A percentile compares a stretch with the other conserved stretches of the same genome.
phyloP scores from a whole-genome alignment of 2,797 vertebrate genomes.

The Euthynnus affinis region DNA sequence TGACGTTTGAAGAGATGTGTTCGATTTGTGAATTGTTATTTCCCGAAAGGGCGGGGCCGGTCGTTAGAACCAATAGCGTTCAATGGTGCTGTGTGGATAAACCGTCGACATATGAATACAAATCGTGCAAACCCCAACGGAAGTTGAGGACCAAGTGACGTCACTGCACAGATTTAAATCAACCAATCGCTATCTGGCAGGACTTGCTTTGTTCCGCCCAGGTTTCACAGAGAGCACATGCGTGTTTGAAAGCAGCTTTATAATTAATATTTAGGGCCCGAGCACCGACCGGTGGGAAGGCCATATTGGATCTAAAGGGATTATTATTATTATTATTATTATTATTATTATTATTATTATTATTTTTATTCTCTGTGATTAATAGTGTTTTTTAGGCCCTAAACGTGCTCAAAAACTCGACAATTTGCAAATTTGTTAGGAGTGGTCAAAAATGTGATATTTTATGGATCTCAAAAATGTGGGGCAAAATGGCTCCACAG shows the following conservation, averaged over 20 bases:
- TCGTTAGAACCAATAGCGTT: rapidly evolving
- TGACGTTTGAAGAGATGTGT: rapidly evolving
- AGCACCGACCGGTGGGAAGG: too few relatives aligned
- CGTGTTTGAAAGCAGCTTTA: not conserved
- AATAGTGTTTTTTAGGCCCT: too few relatives aligned
- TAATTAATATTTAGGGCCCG: too few relatives aligned
- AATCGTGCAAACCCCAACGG: conserved; percentile 18
- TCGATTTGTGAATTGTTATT: rapidly evolving
- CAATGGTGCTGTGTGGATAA: not conserved
- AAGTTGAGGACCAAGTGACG: conserved; percentile 30
- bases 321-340: too few relatives aligned
- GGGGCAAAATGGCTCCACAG: too few relatives aligned
- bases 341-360: too few relatives aligned
- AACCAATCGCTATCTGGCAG: conserved; percentile 48
- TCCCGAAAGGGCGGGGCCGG: conserved; percentile 4
- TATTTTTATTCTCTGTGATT: too few relatives aligned
- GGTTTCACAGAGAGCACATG: not conserved
- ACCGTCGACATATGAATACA: rapidly evolving
- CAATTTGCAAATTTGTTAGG: too few relatives aligned
- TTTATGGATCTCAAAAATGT: too few relatives aligned
- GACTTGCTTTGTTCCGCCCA: not conserved
- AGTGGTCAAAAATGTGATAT: too few relatives aligned
- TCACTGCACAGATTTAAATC: conserved; percentile 61
- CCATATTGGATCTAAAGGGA: too few relatives aligned
- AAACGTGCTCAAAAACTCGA: too few relatives aligned